Percentiles rank a stretch among this genome's conserved stretches.
Conservation (phyloP, 1,140 invertebrate species). For the Drosophila virilis region DNA sequence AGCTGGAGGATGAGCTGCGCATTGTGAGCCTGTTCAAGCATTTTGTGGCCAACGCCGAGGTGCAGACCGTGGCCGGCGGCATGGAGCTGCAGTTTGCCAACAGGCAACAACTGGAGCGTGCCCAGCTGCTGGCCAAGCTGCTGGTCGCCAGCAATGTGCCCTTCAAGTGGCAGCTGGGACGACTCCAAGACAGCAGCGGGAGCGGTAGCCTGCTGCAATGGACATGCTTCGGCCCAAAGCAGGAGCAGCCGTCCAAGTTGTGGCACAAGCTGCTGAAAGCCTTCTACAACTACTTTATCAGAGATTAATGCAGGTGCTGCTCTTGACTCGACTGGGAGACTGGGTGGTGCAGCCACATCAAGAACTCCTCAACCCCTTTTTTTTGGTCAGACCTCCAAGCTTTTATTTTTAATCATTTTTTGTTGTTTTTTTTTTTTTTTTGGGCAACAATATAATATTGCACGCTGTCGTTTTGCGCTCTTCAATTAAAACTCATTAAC, state of each 20-base stretch:
- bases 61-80: not conserved
- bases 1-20: not conserved
- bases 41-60: not conserved
- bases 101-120: not conserved
- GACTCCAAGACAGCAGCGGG: not conserved
- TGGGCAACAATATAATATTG: constrained; percentile 16
- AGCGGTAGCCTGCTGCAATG: not conserved
- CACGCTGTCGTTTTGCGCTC: constrained; percentile 31
- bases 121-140: not conserved
- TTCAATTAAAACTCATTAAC: constrained; percentile 74
- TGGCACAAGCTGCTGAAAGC: constrained; percentile 1
- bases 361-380: too few species aligned
- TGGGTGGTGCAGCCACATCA: too few species aligned
- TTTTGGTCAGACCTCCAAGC: not conserved
- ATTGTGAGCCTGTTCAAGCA: not conserved
- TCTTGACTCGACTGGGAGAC: too few species aligned
- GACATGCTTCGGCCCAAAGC: not conserved
- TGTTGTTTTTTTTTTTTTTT: not conserved
- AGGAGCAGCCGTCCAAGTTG: not conserved
- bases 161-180: not conserved
- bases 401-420: not conserved
- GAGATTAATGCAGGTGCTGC: too few species aligned
- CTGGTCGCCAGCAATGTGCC: constrained; percentile 7
- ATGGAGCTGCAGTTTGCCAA: not conserved
- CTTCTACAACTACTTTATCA: constrained; percentile 5